phyloP scores from a whole-genome alignment of 2,113 vertebrate genomes.

The Microtus montanus region DNA sequence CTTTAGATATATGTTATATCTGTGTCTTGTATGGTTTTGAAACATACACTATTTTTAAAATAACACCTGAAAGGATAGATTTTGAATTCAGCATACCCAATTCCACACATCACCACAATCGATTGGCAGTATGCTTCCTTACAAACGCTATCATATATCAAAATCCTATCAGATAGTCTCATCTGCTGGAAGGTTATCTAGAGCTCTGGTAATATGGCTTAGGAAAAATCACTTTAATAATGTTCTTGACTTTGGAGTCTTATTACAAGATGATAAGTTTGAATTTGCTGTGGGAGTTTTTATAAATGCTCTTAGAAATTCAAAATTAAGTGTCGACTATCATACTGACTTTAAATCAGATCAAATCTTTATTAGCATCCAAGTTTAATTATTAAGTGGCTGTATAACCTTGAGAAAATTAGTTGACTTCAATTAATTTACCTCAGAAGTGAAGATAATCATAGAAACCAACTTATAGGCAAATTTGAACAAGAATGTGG shows the following conservation, averaged over 20 bases:
- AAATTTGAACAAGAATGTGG: background rate
- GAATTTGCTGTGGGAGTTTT: background rate
- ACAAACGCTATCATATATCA: background rate
- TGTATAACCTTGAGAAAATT: constrained; percentile 1
- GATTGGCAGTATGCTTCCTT: background rate
- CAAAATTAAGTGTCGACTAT: constrained; percentile 1
- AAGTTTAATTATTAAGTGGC: background rate
- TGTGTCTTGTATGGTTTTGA: background rate
- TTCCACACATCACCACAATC: background rate
- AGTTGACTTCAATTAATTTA: constrained; percentile 43
- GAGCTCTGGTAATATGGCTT: background rate
- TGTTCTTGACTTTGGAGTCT: background rate
- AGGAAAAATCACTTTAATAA: background rate
- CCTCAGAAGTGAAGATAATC: background rate
- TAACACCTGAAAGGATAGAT: background rate
- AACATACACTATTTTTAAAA: background rate
- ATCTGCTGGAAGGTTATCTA: background rate
- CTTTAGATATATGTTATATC: background rate
- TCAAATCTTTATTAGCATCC: background rate
- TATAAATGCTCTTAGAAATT: background rate
- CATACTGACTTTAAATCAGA: background rate
- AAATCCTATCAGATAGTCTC: background rate
- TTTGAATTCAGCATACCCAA: constrained; percentile 13
- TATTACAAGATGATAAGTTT: constrained; percentile 19
- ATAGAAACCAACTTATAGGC: background rate